A percentile compares a stretch with the other conserved stretches of the same genome.
These are phyloP conservation scores for Tiaroga cobitis DNA, from an alignment of 2,797 vertebrate genomes.

Conservation along the genomic window DNA sequence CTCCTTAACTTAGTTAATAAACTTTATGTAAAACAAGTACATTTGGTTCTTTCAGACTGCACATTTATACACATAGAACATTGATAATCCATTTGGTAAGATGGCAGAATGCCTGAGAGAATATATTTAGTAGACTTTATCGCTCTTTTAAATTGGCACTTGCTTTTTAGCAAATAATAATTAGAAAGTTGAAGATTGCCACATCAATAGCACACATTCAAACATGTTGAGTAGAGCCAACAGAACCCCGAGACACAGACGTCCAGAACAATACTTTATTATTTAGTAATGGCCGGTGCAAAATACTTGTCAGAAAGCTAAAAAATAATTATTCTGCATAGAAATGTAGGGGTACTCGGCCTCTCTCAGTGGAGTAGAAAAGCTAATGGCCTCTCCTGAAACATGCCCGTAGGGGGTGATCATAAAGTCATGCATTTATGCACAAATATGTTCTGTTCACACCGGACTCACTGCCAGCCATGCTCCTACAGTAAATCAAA, in stretches of 20 bases:
- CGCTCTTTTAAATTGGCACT: slow-evolving; percentile 33
- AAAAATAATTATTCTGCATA: slow-evolving; percentile 17
- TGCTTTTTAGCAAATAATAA: slow-evolving; percentile 34
- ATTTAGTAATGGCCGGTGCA: slow-evolving; percentile 22
- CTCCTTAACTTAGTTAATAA: neutral
- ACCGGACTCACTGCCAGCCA: slow-evolving; percentile 31
- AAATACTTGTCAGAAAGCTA: slow-evolving; percentile 21
- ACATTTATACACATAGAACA: neutral
- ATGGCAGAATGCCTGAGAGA: neutral
- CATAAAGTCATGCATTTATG: slow-evolving; percentile 54
- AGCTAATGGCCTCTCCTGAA: slow-evolving; percentile 50
- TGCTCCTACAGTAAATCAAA: slow-evolving; percentile 40
- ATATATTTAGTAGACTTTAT: slow-evolving; percentile 15
- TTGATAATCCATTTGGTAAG: slow-evolving; percentile 3
- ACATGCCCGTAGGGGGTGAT: slow-evolving; percentile 43
- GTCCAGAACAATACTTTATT: slow-evolving; percentile 13
- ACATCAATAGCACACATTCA: slow-evolving; percentile 22
- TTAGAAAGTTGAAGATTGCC: slow-evolving; percentile 38
- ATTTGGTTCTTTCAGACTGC: neutral
- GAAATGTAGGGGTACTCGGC: neutral
- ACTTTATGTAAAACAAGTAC: neutral
- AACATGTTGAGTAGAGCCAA: neutral
- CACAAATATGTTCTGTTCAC: slow-evolving; percentile 49
- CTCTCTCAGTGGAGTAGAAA: slow-evolving; percentile 38
- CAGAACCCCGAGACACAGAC: neutral